A percentile compares a stretch with the other conserved stretches of the same genome.
Conservation (phyloP, 2,113 vertebrate genomes). For the Saiga tatarica region DNA sequence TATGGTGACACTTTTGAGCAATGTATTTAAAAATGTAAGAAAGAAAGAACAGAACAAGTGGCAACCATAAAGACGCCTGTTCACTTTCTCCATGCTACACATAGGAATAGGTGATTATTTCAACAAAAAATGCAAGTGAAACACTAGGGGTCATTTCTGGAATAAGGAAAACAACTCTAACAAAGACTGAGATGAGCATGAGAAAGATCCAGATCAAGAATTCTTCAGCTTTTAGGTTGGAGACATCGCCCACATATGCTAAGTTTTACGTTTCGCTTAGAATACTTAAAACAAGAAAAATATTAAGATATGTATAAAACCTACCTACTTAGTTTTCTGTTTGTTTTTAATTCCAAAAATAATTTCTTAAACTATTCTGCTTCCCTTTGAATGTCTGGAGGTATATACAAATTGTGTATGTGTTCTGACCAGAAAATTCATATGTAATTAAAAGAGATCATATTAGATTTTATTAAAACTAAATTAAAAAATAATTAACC, state of each 20-base stretch:
- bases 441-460: conserved; percentile 6
- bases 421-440: conserved; percentile 25
- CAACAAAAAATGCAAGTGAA: background rate
- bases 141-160: background rate
- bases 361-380: background rate
- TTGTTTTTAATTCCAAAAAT: background rate
- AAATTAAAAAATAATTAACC: conserved; percentile 41
- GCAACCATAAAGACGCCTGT: background rate
- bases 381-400: background rate
- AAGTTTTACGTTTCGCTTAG: background rate
- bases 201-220: background rate
- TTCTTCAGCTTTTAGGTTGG: background rate
- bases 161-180: background rate
- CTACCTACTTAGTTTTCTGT: background rate
- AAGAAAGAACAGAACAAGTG: background rate
- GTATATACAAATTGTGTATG: background rate
- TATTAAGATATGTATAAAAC: background rate
- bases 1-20: background rate
- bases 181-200: background rate
- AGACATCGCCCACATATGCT: background rate
- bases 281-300: background rate
- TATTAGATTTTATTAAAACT: conserved; percentile 12
- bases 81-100: background rate
- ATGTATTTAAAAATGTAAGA: background rate
- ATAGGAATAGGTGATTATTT: background rate